Evolutionary conservation across 1,140 invertebrate genomes (phyloP).

Genomic region (Drosophila bifasciata): DNA sequence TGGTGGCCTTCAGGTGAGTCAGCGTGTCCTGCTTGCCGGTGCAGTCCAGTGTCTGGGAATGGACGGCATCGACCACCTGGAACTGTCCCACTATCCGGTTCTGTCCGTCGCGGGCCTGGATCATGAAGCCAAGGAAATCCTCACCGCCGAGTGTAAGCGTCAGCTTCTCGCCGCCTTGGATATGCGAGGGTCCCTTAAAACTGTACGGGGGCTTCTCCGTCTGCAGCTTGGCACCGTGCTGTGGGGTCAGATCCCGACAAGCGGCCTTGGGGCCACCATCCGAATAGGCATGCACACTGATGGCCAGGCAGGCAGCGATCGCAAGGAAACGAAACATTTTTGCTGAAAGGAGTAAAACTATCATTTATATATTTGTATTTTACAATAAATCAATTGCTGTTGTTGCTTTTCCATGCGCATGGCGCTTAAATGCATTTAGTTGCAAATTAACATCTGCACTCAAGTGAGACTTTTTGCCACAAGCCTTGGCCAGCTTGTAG

Average conservation of each 20-base stretch:
- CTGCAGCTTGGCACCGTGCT: constrained; percentile 71
- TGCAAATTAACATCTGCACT: constrained; percentile 71
- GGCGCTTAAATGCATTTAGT: constrained; percentile 37
- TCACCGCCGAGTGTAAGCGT: constrained; percentile 63
- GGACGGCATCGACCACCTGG: constrained; percentile 52
- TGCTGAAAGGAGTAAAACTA: constrained; percentile 3
- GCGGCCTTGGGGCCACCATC: constrained; percentile 64
- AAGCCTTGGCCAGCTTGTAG: constrained; percentile 49
- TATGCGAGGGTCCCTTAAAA: constrained; percentile 52
- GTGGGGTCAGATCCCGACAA: constrained; percentile 71
- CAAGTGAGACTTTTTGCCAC: constrained; percentile 37
- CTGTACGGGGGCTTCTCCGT: constrained; percentile 60
- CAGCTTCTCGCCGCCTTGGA: constrained; percentile 50
- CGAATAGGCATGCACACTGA: constrained; percentile 60
- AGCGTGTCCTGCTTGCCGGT: constrained; percentile 64
- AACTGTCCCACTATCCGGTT: constrained; percentile 73
- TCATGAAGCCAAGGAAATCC: constrained; percentile 71
- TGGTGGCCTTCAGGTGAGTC: constrained; percentile 79
- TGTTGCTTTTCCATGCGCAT: constrained; percentile 1
- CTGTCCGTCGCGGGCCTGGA: constrained; percentile 75
- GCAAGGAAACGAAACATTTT: constrained; percentile 70
- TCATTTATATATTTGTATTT: neutral
- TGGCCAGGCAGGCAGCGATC: constrained; percentile 58
- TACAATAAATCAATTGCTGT: constrained; percentile 6
- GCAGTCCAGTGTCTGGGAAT: constrained; percentile 72